Base-by-base conservation (phyloP, 2,113 vertebrate genomes). In the Paedocypris sp. region DNA sequence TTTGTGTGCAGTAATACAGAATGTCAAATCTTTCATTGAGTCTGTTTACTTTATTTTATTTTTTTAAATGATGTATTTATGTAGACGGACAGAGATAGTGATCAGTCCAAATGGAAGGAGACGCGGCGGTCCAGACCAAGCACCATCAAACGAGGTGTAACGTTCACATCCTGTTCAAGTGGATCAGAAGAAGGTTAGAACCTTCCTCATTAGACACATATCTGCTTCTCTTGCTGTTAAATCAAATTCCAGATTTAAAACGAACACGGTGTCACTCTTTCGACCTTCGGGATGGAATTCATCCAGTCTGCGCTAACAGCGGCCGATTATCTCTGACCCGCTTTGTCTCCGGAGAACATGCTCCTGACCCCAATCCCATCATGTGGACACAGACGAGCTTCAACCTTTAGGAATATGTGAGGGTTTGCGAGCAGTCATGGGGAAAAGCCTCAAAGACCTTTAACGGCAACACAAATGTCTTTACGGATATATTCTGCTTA, bases 361-460 rank as follows among this genome's bases (percentile, higher is more conserved):
- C 28, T 60, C 45, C 45, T 36, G 48, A 60, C 60, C 60, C 45
- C 39, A 64, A 60, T 69, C 43, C 33, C 33, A 54, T 64, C 32
- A 64, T 59, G 53, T 35, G 12, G 29, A 60, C 33, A 41, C 46
- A 68, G 52, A 58, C 23, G 41, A 56, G 56, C 25, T 57, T 56
- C 62, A 60, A 68, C 52, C 38, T 68, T 64, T 69, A 25, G 6
- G 9, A 29, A 41, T 39, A 36, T 53, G 33, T 45, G 29, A 46
- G 25, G 29, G 32, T 53, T 64, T 54, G 13, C 3, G 15, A 39
- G 15, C 15, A 48, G 48, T 64, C 41, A 25, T 31, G 36, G 6
- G 42, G 26, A 23, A 38, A 31, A 57, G 12, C 33, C 47, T 50
- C 47, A 22, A 46, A 38, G 46, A 41, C 9, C 33, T 38, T 53